Conservation (phyloP, 1,140 invertebrate genomes). For the Trichogramma pretiosum region DNA sequence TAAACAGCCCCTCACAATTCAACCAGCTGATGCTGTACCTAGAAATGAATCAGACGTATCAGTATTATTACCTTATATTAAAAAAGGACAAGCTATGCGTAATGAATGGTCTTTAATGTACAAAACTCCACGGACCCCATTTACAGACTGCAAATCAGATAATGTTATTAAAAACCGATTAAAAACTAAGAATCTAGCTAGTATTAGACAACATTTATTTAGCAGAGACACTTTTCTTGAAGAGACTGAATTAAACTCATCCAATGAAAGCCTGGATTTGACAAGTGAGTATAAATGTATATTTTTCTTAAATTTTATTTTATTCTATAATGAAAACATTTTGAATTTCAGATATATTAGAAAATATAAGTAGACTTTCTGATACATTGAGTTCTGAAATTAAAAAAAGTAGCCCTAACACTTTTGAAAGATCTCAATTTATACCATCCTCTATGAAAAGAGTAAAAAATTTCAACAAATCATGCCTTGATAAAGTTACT, state of each 20-base stretch:
- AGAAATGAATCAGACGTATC: slow-evolving; percentile 30
- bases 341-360: slow-evolving; percentile 25
- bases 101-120: slow-evolving; percentile 41
- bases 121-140: slow-evolving; percentile 36
- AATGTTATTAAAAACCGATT: slow-evolving; percentile 14
- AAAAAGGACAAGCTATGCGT: slow-evolving; percentile 35
- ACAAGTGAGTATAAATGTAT: slow-evolving; percentile 27
- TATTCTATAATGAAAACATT: slow-evolving; percentile 1
- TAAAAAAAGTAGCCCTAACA: neutral
- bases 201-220: slow-evolving; percentile 40
- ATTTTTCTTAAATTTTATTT: slow-evolving; percentile 1
- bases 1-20: slow-evolving; percentile 37
- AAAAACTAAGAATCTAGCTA: slow-evolving; percentile 29
- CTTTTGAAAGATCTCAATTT: too few species aligned
- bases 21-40: slow-evolving; percentile 31
- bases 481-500: neutral
- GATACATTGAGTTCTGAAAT: slow-evolving; percentile 16
- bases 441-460: too few species aligned
- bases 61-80: slow-evolving; percentile 39
- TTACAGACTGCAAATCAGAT: slow-evolving; percentile 15
- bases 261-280: slow-evolving; percentile 33
- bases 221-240: slow-evolving; percentile 35
- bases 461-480: slow-evolving; percentile 3
- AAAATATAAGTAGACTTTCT: slow-evolving; percentile 22
- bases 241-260: slow-evolving; percentile 26